Percentiles rank a stretch among this genome's conserved stretches.
Conservation (phyloP, 2,888 invertebrate genomes). For the Theretra japonica region DNA sequence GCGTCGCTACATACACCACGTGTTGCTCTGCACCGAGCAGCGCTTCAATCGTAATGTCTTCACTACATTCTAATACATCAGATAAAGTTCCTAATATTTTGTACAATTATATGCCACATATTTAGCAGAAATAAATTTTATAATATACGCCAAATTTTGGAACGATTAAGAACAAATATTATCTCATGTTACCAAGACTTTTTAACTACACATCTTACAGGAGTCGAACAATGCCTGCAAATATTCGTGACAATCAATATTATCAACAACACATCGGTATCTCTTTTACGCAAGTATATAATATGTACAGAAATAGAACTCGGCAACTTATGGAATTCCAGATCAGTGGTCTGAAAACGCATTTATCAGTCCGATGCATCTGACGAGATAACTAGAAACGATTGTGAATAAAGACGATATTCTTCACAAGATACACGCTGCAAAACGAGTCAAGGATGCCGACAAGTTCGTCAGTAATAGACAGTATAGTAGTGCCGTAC, state of each 20-base stretch:
- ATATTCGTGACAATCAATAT: too few relatives aligned
- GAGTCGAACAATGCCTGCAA: too few relatives aligned
- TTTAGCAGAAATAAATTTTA: too few relatives aligned
- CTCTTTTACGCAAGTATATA: background rate
- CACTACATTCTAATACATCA: background rate
- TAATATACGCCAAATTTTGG: too few relatives aligned
- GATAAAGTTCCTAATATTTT: too few relatives aligned
- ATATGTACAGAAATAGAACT: background rate
- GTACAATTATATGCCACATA: too few relatives aligned
- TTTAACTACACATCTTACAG: too few relatives aligned
- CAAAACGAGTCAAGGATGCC: background rate
- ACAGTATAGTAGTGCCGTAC: background rate
- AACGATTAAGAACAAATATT: too few relatives aligned
- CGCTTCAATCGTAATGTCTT: background rate
- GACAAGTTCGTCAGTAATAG: background rate
- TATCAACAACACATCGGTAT: too few relatives aligned
- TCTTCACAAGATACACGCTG: background rate
- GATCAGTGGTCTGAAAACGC: conserved; percentile 6
- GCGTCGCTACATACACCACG: background rate
- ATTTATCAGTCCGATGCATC: background rate
- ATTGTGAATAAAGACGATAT: background rate
- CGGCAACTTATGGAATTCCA: background rate
- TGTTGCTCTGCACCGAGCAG: background rate
- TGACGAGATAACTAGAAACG: background rate
- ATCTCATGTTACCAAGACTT: too few relatives aligned